Evolutionary conservation across 2,888 invertebrate species (phyloP).

Genomic region (Habrosyne pyritoides): DNA sequence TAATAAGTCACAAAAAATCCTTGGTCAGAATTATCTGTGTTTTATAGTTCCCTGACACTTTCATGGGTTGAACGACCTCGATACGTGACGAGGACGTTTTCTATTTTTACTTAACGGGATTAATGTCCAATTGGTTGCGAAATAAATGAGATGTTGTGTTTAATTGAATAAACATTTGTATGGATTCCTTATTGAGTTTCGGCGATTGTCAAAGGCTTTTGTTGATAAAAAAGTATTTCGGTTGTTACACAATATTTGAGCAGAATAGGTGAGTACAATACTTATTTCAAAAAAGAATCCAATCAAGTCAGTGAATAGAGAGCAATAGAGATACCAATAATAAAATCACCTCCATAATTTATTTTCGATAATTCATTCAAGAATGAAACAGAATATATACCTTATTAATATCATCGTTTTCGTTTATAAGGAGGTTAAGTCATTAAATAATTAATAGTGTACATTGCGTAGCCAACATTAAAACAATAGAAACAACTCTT

Average conservation of each 20-base stretch:
- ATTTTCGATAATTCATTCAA: no score
- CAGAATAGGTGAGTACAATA: no score
- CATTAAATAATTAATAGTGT: no score
- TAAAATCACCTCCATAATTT: no score
- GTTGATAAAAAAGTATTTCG: background rate
- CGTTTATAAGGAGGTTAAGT: no score
- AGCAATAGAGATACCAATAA: no score
- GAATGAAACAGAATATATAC: no score
- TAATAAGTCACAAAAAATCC: background rate
- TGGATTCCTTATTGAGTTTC: background rate
- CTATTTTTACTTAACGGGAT: slow-evolving; percentile 31
- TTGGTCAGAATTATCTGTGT: background rate
- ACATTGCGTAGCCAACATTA: background rate
- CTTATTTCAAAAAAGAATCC: no score
- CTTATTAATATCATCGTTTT: no score
- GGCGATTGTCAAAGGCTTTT: background rate
- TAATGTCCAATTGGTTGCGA: slow-evolving; percentile 23
- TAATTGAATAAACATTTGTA: slow-evolving; percentile 1
- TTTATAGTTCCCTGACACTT: slow-evolving; percentile 1
- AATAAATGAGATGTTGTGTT: slow-evolving; percentile 16
- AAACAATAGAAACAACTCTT: background rate
- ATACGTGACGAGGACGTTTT: slow-evolving; percentile 24
- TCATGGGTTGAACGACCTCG: slow-evolving; percentile 34
- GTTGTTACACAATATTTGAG: background rate
- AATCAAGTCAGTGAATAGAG: no score